Evolutionary conservation across 2,113 vertebrate genomes (phyloP), one percentile per base, ranked within the genome.

Genomic region (Paracanthobrama guichenoti): DNA sequence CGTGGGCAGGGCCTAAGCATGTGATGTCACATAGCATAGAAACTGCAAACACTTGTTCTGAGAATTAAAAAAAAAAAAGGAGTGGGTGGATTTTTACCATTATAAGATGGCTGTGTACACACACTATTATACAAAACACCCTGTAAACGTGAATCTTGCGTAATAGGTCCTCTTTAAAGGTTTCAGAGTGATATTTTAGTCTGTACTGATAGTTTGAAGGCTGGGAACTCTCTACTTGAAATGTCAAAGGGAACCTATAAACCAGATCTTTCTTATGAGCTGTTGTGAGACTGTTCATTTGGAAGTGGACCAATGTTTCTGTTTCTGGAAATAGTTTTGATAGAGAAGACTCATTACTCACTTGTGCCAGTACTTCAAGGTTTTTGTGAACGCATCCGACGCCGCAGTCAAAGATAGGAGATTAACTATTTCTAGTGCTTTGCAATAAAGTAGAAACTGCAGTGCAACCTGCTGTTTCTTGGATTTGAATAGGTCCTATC

Each of bases 381-480:
- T 78, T 76, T 86, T 87, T 82, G 78, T 67, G 83, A 85, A 83
- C 22, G 28, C 83, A 69, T 86, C 14, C 12, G 69, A 82, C 59
- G 26, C 78, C 50, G 35, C 82, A 82, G 60, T 60, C 80, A 39
- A 66, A 87, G 81, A 88, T 76, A 82, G 72, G 74, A 75, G 31
- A 85, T 80, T 53, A 84, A 66, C 44, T 73, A 74, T 85, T 87
- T 85, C 87, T 74, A 84, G 67, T 48, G 18, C 77, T 84, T 67
- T 82, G 84, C 84, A 48, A 84, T 89, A 85, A 87, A 89, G 39
- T 59, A 57, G 35, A 66, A 81, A 84, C 73, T 74, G 80, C 79
- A 59, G 81, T n/a, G 83, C 77, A 86, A 67, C 87, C 85, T 81
- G 85, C 81, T 89, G 88, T 81, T 87, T 89, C 55, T 84, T 84